These are phyloP conservation scores for Tetragonisca angustula DNA, from an alignment of 2,888 invertebrate species.

Conservation along the genomic window DNA sequence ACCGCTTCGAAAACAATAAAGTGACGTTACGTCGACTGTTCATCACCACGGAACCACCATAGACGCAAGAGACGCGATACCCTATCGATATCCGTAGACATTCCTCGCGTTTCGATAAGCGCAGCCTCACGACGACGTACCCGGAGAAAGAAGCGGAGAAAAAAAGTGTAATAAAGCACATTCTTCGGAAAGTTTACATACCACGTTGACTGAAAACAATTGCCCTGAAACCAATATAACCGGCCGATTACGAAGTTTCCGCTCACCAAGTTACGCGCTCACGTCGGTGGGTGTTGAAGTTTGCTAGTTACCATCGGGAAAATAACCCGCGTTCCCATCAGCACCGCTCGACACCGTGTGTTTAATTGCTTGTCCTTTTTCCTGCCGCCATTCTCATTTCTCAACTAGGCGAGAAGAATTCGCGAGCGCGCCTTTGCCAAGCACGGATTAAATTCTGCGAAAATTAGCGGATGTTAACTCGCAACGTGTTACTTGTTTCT, in stretches of 20 bases:
- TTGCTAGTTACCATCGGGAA: conserved; percentile 47
- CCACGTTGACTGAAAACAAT: conserved; percentile 49
- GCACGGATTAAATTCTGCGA: neutral
- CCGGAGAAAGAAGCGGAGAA: neutral
- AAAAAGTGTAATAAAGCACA: conserved; percentile 48
- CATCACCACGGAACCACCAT: neutral
- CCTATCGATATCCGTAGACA: conserved; percentile 9
- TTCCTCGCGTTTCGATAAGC: conserved; percentile 28
- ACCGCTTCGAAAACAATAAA: neutral
- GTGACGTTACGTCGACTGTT: neutral
- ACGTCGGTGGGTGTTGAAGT: conserved; percentile 26
- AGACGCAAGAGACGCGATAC: neutral
- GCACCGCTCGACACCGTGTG: conserved; percentile 5
- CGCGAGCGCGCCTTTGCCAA: neutral
- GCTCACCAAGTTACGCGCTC: conserved; percentile 34
- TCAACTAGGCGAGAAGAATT: neutral
- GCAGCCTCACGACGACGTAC: neutral
- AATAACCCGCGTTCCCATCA: conserved; percentile 29
- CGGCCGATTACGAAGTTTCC: conserved; percentile 58
- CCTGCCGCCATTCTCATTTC: neutral
- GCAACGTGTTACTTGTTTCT: neutral
- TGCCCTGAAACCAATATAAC: conserved; percentile 50
- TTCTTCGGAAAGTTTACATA: conserved; percentile 54
- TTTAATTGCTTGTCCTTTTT: conserved; percentile 33
- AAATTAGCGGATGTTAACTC: neutral